Evolutionary conservation across 2,888 invertebrate species (phyloP).

Genomic region (Trichogramma dendrolimi): DNA sequence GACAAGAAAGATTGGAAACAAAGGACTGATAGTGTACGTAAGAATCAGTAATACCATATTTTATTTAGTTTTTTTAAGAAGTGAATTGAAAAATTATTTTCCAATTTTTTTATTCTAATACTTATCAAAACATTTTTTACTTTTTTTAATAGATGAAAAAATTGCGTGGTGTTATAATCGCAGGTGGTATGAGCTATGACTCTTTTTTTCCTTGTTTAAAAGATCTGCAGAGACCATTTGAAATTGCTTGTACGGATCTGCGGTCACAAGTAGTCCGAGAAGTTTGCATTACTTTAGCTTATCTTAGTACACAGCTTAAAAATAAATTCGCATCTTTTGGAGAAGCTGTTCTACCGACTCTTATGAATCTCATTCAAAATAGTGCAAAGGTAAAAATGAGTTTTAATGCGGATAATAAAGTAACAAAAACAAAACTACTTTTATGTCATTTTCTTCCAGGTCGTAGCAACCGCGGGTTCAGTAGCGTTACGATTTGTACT

Average conservation of each 20-base stretch:
- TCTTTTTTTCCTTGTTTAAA: slow-evolving; percentile 74
- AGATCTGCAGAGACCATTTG: slow-evolving; percentile 74
- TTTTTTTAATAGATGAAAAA: slow-evolving; percentile 68
- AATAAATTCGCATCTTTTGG: slow-evolving; percentile 82
- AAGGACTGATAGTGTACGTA: slow-evolving; percentile 79
- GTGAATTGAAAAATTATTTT: neutral
- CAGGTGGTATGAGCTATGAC: slow-evolving; percentile 71
- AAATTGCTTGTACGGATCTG: slow-evolving; percentile 79
- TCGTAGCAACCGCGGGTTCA: slow-evolving; percentile 84
- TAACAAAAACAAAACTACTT: neutral
- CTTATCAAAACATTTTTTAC: slow-evolving; percentile 3
- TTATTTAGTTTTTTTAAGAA: neutral
- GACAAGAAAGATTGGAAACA: slow-evolving; percentile 90
- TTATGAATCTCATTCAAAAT: slow-evolving; percentile 90
- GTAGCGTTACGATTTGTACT: slow-evolving; percentile 86
- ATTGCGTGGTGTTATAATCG: slow-evolving; percentile 75
- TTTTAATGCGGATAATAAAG: neutral
- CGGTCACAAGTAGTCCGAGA: slow-evolving; percentile 94
- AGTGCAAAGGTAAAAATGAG: slow-evolving; percentile 77
- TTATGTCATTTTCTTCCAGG: slow-evolving; percentile 52
- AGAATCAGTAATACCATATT: neutral
- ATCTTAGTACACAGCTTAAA: slow-evolving; percentile 79
- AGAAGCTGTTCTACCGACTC: slow-evolving; percentile 73
- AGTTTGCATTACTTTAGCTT: slow-evolving; percentile 91
- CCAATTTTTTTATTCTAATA: neutral